Base-by-base conservation (phyloP, 2,888 invertebrate genomes). In the Rhagonycha fulva region DNA sequence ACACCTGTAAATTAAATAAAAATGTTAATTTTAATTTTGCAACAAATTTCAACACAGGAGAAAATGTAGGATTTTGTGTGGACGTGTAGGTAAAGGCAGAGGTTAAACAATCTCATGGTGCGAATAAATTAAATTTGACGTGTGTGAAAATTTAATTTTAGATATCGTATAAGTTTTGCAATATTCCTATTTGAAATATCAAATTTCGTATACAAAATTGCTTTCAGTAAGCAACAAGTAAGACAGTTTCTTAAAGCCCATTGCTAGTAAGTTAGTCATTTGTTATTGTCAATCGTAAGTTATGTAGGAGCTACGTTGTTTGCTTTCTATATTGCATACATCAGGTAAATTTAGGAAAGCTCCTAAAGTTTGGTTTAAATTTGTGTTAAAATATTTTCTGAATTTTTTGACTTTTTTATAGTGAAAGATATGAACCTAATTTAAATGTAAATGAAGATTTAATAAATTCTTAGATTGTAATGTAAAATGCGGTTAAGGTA, bases 1-100 rank as follows among this genome's bases (percentile, higher is more conserved):
- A 74, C 47, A 24, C 76, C 76, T 76, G 26, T 26, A 76, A 76
- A 67, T 23, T 62, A 76, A 67, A 60, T 24, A 66, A 66, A 66
- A 9, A 66, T 24, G 26, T 66, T 66, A 66, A 66, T 66, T 66
- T 66, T 1, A 12, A n/a, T 66, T 19, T 24, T 66, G n/a, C 19
- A 14, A 11, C 12, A 23, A 66, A 11, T 66, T 66, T 24, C n/a
- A 24, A 66, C 14, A 66, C 5, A 0, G 4, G 1, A 10, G n/a
- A n/a, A 66, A 66, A 66, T 26, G 11, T 14, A 47, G 2, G n/a
- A 9, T 47, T 47, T 9, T 47, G 62, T 62, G 4, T 19, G 19
- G 23, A 12, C 19, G 10, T 24, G 19, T 4, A 19, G 7, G 14
- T 62, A 4, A 14, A 62, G 62, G n/a, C 19, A 19, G 11, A 62